A percentile compares a stretch with the other conserved stretches of the same genome.
phyloP scores from a whole-genome alignment of 2,113 vertebrate genomes.

The Mustelus asterias region DNA sequence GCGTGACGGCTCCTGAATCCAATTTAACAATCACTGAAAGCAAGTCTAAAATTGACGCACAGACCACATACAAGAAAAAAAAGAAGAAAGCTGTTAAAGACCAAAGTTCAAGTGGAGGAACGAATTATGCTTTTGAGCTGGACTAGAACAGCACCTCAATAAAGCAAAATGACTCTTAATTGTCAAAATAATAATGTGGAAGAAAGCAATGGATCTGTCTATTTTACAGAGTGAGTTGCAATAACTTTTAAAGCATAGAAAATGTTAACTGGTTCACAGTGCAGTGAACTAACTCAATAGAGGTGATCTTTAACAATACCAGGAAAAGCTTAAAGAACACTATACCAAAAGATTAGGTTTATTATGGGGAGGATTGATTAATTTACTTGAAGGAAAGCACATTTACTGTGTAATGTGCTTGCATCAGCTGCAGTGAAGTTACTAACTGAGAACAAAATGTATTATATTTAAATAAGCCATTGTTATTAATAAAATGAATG shows the following conservation, averaged over 20 bases:
- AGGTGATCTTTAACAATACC: background rate
- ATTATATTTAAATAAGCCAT: constrained; percentile 21
- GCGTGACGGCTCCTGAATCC: constrained; percentile 43
- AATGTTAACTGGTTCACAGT: background rate
- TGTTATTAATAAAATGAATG: background rate
- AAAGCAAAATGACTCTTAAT: background rate
- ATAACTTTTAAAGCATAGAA: background rate
- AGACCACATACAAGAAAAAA: constrained; percentile 52
- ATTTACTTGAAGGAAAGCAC: background rate
- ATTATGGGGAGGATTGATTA: background rate
- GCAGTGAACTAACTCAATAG: background rate
- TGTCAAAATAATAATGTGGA: background rate
- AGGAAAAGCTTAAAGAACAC: background rate
- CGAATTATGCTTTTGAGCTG: constrained; percentile 59
- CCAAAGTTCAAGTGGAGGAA: constrained; percentile 51
- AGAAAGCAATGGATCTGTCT: background rate
- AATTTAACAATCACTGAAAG: constrained; percentile 47
- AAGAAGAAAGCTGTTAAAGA: constrained; percentile 52
- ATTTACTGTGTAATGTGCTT: background rate
- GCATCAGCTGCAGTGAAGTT: background rate
- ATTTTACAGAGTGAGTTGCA: background rate
- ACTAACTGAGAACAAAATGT: background rate
- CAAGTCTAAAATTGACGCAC: constrained; percentile 47
- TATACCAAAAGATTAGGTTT: background rate
- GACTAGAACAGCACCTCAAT: constrained; percentile 41